These are phyloP conservation scores for Atherix ibis DNA, from an alignment of 2,888 invertebrate species.

Conservation along the genomic window DNA sequence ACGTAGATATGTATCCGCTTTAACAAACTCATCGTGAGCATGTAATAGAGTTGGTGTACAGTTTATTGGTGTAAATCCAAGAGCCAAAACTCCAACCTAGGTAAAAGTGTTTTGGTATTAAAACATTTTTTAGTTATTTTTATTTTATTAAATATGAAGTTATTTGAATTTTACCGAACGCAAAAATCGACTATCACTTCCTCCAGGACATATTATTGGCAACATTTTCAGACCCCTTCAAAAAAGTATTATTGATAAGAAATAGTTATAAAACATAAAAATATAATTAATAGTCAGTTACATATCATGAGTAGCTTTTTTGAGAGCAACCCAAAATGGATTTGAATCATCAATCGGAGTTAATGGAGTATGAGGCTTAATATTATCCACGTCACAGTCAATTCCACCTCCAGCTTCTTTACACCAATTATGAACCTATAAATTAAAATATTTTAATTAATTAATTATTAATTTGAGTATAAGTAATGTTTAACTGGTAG, in stretches of 20 bases:
- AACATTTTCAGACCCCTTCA: constrained; percentile 33
- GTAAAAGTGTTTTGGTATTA: constrained; percentile 10
- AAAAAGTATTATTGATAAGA: no score
- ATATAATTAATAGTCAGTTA: no score
- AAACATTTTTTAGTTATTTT: not conserved
- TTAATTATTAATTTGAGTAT: not conserved
- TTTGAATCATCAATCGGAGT: constrained; percentile 49
- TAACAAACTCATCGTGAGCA: constrained; percentile 78
- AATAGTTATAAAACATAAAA: no score
- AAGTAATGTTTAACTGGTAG: not conserved
- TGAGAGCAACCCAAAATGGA: constrained; percentile 58
- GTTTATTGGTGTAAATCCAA: constrained; percentile 86
- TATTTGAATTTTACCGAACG: no score
- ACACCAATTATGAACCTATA: constrained; percentile 35
- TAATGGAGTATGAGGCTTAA: constrained; percentile 40
- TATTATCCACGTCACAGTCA: constrained; percentile 50
- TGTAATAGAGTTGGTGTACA: constrained; percentile 73
- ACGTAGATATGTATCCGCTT: constrained; percentile 55
- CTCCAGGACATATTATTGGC: constrained; percentile 53
- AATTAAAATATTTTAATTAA: not conserved
- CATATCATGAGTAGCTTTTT: constrained; percentile 42
- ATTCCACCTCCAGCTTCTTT: constrained; percentile 52
- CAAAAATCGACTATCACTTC: constrained; percentile 59
- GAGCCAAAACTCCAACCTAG: constrained; percentile 58
- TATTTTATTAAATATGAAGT: constrained; percentile 7